A percentile compares a stretch with the other conserved stretches of the same genome.
Conservation (phyloP, 2,113 vertebrate species). For the Lophochroa leadbeateri region DNA sequence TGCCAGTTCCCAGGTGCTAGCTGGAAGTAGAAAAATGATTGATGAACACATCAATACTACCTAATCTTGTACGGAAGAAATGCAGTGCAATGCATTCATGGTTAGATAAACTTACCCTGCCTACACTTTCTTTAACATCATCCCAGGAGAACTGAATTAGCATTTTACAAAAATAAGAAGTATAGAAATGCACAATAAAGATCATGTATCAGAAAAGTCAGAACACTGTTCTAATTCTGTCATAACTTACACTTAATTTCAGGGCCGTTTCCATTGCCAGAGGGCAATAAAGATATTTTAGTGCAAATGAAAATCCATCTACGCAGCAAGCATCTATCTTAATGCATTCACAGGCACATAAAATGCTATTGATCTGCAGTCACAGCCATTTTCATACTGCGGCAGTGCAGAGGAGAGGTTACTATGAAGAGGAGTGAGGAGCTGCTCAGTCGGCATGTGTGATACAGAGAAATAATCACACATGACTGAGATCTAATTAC, state of each 20-base stretch:
- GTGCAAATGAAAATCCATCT: slow-evolving; percentile 34
- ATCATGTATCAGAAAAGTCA: not conserved
- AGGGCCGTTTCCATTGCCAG: not conserved
- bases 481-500: not conserved
- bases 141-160: slow-evolving; percentile 36
- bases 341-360: not conserved
- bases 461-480: not conserved
- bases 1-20: not conserved
- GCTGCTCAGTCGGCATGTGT: not conserved
- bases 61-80: not conserved
- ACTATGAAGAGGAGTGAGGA: not conserved
- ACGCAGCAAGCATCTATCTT: not conserved
- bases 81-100: not conserved
- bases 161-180: slow-evolving; percentile 24
- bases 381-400: slow-evolving; percentile 1
- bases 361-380: slow-evolving; percentile 1
- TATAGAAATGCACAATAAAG: not conserved
- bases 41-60: not conserved
- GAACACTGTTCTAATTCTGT: slow-evolving; percentile 13
- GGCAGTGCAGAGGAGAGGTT: not conserved
- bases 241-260: not conserved
- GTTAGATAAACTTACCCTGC: not conserved
- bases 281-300: slow-evolving; percentile 18
- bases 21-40: not conserved
- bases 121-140: not conserved